phyloP scores from a whole-genome alignment of 1,140 invertebrate species.

The Procambarus clarkii region DNA sequence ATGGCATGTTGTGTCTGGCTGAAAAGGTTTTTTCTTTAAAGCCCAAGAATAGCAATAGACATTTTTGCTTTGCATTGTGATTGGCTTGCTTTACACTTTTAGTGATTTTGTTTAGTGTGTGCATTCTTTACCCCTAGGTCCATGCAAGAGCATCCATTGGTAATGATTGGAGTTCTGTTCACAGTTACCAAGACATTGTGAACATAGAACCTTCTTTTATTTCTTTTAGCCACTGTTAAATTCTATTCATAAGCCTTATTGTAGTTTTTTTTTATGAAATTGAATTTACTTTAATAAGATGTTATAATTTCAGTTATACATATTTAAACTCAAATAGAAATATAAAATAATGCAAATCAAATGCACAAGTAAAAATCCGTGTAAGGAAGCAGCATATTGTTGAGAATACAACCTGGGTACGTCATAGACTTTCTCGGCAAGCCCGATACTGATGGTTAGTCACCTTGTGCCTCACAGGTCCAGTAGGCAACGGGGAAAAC shows the following conservation, averaged over 20 bases:
- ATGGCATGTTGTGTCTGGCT: background rate
- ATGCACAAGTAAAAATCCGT: background rate
- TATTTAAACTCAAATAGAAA: background rate
- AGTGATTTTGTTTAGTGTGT: background rate
- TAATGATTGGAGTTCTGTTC: background rate
- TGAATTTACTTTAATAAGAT: background rate
- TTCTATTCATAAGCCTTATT: background rate
- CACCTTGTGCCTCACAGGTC: slow-evolving; percentile 62
- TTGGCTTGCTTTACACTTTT: background rate
- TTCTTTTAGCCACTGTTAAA: background rate
- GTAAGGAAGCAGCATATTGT: background rate
- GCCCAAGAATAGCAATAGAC: background rate
- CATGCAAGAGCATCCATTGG: background rate
- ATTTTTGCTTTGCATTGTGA: background rate
- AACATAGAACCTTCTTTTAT: background rate
- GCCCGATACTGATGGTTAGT: slow-evolving; percentile 40
- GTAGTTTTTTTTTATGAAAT: background rate
- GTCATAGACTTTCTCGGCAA: slow-evolving; percentile 14
- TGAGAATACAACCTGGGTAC: background rate
- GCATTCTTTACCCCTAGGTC: background rate
- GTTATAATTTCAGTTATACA: background rate
- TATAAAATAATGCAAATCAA: background rate
- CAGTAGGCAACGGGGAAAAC: slow-evolving; percentile 79
- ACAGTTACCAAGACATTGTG: background rate
- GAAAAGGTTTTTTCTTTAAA: background rate